These are phyloP conservation scores for Canis aureus DNA, from an alignment of 2,113 vertebrate genomes.

Conservation along the genomic window DNA sequence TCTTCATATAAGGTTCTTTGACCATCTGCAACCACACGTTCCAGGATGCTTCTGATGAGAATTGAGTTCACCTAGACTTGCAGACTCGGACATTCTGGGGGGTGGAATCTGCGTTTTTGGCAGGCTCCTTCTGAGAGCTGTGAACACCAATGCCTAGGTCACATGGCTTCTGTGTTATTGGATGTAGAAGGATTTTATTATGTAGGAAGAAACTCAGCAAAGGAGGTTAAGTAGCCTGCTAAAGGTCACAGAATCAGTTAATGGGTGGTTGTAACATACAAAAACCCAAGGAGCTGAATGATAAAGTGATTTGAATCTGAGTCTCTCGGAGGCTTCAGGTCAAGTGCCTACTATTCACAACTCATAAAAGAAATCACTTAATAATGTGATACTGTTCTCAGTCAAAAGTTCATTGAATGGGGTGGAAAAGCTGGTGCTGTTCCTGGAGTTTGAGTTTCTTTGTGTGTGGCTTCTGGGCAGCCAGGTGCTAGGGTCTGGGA, in stretches of 20 bases:
- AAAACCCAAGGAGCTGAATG: not conserved
- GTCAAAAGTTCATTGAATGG: not conserved
- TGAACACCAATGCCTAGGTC: not conserved
- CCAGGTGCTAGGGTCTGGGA: not conserved
- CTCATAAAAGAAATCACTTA: slow-evolving; percentile 56
- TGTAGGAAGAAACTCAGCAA: not conserved
- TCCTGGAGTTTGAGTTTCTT: not conserved
- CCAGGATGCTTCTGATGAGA: not conserved
- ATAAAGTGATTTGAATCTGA: not conserved
- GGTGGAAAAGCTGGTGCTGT: not conserved
- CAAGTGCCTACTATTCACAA: slow-evolving; percentile 66
- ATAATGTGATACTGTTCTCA: not conserved
- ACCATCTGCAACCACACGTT: not conserved
- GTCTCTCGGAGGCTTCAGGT: slow-evolving; percentile 44
- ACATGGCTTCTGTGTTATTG: not conserved
- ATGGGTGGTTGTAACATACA: not conserved
- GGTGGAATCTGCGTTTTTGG: not conserved
- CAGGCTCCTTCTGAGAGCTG: not conserved
- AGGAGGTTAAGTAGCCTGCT: slow-evolving; percentile 5
- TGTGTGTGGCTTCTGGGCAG: not conserved
- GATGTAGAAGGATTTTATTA: not conserved
- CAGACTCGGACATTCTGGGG: not conserved
- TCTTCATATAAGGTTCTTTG: not conserved
- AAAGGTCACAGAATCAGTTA: slow-evolving; percentile 45
- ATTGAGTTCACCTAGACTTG: not conserved